Evolutionary conservation across 2,797 vertebrate species (phyloP), one percentile per base, ranked within the genome.

Genomic region (Myripristis murdjan): DNA sequence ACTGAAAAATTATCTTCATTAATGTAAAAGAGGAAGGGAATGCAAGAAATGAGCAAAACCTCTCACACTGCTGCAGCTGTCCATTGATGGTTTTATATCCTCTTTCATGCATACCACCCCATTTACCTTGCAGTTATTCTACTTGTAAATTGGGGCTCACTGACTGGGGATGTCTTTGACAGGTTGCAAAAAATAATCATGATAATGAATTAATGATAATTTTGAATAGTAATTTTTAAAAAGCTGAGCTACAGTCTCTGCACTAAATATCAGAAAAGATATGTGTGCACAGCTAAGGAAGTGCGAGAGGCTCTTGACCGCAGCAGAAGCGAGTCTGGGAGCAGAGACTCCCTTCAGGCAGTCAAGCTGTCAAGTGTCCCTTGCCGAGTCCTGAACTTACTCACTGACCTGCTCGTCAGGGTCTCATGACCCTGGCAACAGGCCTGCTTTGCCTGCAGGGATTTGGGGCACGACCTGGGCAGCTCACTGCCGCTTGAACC

Each of bases 311-410:
- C 77, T 37, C 64, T 49, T 60, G 63, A 59, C 74, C 41, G 23
- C 54, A 67, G 64, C 63, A 65, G 46, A 65, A 55, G 44, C 62
- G 68, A 73, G 41, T 69, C 70, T 69, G 69, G 48, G 66, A 70
- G 46, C 70, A 10, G 2, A 78, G 64, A 64, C 64, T 86, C 79
- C 83, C 90, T 79, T 64, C 67, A 59, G 87, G 87, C 86, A 60
- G 63, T 78, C 84, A 76, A 88, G 86, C 87, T 93, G 91, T 93
- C 87, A 81, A 81, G 53, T 79, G 69, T 74, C 48, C 53, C 48
- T 64, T 41, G 64, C 41, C 41, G n/a, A 67, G 54, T 58, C 43
- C 26, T 57, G 68, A 73, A 81, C 70, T 47, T 72, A 68, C 61
- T 62, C 63, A 26, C 81, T 81, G 88, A 89, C 84, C 75, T 65